A percentile compares a stretch with the other conserved stretches of the same genome.
Conservation (phyloP, 2,888 invertebrate genomes). For the Hirtodrosophila histrioides region DNA sequence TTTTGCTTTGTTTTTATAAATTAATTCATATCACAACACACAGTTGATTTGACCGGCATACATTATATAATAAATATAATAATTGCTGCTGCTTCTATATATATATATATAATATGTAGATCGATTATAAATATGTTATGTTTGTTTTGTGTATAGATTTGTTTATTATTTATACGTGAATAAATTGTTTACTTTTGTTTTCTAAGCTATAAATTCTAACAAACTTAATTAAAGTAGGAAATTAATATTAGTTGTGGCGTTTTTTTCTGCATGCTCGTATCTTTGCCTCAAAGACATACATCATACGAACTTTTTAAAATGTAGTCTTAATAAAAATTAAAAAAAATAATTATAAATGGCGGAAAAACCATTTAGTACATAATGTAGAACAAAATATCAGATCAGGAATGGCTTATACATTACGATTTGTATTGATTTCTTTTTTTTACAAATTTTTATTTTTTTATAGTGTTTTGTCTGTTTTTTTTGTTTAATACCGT, state of each 20-base stretch:
- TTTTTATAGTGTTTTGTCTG: constrained; percentile 23
- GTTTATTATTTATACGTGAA: constrained; percentile 43
- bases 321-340: constrained; percentile 11
- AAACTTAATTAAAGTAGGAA: constrained; percentile 75
- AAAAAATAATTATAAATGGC: constrained; percentile 16
- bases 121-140: constrained; percentile 15
- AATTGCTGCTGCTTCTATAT: constrained; percentile 9
- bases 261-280: constrained; percentile 32
- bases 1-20: constrained; percentile 63
- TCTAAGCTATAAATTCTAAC: constrained; percentile 73
- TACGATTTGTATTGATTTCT: constrained; percentile 45
- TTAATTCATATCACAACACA: constrained; percentile 79
- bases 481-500: constrained; percentile 63
- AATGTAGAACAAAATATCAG: constrained; percentile 49
- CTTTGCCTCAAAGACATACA: constrained; percentile 62
- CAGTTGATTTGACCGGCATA: constrained; percentile 74
- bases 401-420: constrained; percentile 73
- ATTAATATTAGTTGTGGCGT: constrained; percentile 75
- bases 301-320: constrained; percentile 3
- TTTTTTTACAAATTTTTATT: constrained; percentile 20
- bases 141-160: constrained; percentile 29
- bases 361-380: constrained; percentile 11
- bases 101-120: constrained; percentile 35
- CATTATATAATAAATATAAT: constrained; percentile 37
- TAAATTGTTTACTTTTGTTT: constrained; percentile 57